Evolutionary conservation across 1,140 invertebrate genomes (phyloP).

Genomic region (Drosophila busckii): DNA sequence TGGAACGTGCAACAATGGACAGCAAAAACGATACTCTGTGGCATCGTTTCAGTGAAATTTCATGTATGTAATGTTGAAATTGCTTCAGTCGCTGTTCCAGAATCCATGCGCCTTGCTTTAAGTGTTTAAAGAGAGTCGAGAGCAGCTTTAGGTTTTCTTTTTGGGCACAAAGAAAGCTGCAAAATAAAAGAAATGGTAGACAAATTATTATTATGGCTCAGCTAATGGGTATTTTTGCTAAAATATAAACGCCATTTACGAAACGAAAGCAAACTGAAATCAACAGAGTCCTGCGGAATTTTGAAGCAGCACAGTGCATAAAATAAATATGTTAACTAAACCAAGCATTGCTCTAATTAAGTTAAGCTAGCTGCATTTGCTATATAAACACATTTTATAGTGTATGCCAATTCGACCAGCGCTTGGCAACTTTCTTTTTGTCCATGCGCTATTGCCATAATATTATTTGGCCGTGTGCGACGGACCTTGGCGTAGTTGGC

Average conservation of each 20-base stretch:
- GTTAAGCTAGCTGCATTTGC: too few species aligned
- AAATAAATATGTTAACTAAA: too few species aligned
- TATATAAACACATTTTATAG: neutral
- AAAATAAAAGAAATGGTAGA: conserved; percentile 12
- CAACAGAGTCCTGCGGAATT: neutral
- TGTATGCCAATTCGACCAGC: neutral
- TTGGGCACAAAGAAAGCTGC: too few species aligned
- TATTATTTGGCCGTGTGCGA: conserved; percentile 52
- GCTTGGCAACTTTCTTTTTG: conserved; percentile 50
- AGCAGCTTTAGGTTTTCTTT: too few species aligned
- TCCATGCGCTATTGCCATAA: conserved; percentile 65
- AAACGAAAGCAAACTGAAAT: conserved; percentile 2
- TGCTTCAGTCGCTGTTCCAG: conserved; percentile 23
- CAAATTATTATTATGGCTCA: conserved; percentile 24
- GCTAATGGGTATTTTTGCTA: conserved; percentile 34
- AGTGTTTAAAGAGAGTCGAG: neutral
- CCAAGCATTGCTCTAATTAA: too few species aligned
- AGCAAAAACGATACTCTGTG: conserved; percentile 54
- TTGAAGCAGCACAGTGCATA: neutral
- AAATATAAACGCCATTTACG: conserved; percentile 21
- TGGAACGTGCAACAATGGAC: conserved; percentile 57
- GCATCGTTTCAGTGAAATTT: conserved; percentile 62
- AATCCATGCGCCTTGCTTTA: neutral
- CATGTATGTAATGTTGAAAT: conserved; percentile 64
- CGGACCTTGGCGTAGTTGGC: conserved; percentile 8